Evolutionary conservation across 2,797 vertebrate species (phyloP).

Genomic region (Bucorvus abyssinicus): DNA sequence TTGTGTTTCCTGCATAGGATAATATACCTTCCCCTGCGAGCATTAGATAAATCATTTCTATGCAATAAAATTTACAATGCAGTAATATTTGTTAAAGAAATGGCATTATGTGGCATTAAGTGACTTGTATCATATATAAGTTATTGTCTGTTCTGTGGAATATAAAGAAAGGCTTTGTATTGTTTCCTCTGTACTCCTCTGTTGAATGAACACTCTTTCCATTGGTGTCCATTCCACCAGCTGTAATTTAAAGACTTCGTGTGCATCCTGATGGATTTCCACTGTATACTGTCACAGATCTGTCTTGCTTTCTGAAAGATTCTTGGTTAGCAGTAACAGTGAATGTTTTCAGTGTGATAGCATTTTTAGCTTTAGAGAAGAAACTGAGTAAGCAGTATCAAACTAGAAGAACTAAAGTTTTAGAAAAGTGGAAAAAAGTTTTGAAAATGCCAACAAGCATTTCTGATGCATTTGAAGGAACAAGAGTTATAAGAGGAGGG

Average conservation of each 20-base stretch:
- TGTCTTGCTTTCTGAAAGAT: not conserved
- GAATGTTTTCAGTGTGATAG: not conserved
- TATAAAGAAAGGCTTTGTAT: not conserved
- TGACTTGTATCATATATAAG: not conserved
- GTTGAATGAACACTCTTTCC: not conserved
- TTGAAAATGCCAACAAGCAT: not conserved
- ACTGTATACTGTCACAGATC: not conserved
- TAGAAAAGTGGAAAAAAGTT: not conserved
- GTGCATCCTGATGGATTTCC: not conserved
- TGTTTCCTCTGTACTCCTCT: not conserved
- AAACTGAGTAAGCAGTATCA: not conserved
- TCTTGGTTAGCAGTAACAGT: not conserved
- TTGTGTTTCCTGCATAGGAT: not conserved
- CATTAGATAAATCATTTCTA: not conserved
- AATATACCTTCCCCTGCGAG: not conserved
- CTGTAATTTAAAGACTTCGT: not conserved
- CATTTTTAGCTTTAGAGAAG: not conserved
- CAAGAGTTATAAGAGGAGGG: not conserved
- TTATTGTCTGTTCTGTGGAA: not conserved
- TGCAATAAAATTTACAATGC: not conserved
- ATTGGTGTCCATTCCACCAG: not conserved
- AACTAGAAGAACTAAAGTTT: not conserved
- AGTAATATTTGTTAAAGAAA: not conserved
- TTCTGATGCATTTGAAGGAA: not conserved
- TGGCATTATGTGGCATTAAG: not conserved